Percentiles rank a stretch among this genome's conserved stretches.
Evolutionary conservation across 2,113 vertebrate genomes (phyloP).

Genomic region (Lethenteron camtschaticum): DNA sequence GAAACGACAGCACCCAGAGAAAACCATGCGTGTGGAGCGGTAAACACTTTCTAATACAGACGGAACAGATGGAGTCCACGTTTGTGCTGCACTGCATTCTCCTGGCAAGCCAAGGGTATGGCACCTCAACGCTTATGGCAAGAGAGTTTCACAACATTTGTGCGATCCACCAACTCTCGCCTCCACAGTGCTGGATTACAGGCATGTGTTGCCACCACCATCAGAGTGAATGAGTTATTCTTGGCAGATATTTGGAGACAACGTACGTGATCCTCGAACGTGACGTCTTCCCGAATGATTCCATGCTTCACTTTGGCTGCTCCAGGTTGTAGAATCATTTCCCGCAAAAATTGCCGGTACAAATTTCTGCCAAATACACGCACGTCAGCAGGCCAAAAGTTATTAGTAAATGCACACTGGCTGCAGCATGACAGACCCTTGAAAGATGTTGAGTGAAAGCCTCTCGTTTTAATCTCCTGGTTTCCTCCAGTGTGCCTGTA

Average conservation of each 20-base stretch:
- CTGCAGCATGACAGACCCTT: too few species aligned
- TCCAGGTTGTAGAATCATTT: not conserved
- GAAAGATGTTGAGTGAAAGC: too few species aligned
- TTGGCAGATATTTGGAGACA: too few species aligned
- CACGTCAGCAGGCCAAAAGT: too few species aligned
- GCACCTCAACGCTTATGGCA: not conserved
- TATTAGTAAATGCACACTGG: too few species aligned
- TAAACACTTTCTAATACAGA: too few species aligned
- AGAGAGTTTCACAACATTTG: not conserved
- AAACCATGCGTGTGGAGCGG: too few species aligned
- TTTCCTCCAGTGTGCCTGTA: too few species aligned
- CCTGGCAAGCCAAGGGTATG: not conserved
- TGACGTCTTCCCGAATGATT: conserved; percentile 2
- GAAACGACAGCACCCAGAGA: too few species aligned
- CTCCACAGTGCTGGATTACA: not conserved
- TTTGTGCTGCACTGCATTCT: not conserved
- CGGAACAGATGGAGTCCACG: not conserved
- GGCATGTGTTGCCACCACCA: not conserved
- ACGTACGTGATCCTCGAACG: conserved; percentile 5
- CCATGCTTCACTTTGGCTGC: not conserved
- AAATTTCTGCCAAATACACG: not conserved
- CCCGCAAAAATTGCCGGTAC: not conserved
- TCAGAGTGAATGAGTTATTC: too few species aligned
- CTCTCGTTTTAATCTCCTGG: too few species aligned
- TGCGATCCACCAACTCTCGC: not conserved